phyloP scores from a whole-genome alignment of 2,113 vertebrate species.

The Gavialis gangeticus region DNA sequence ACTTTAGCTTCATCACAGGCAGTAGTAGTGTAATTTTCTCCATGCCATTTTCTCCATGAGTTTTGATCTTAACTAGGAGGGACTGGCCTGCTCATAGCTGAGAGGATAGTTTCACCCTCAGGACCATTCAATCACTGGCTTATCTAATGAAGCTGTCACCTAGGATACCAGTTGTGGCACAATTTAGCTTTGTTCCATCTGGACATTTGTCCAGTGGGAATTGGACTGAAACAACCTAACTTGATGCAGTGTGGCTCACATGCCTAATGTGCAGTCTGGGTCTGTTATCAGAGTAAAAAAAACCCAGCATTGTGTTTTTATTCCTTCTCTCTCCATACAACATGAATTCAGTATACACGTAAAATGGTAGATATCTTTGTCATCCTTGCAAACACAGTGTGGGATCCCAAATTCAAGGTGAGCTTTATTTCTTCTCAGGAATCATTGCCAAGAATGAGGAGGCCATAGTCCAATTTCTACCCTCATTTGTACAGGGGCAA shows the following conservation, averaged over 20 bases:
- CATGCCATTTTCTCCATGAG: background rate
- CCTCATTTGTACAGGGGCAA: background rate
- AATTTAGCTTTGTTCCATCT: background rate
- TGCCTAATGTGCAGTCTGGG: accelerated
- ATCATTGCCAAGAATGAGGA: background rate
- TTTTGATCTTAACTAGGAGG: background rate
- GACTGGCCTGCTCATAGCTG: accelerated
- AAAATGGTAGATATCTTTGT: background rate
- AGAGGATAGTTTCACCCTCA: accelerated
- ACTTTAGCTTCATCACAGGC: accelerated
- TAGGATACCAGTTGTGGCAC: accelerated
- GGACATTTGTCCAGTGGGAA: accelerated
- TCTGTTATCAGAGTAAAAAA: background rate
- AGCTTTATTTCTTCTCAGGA: background rate
- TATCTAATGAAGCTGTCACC: background rate
- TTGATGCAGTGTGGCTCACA: background rate
- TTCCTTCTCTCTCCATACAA: accelerated
- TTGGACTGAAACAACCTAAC: accelerated
- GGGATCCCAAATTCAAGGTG: background rate
- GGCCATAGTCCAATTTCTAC: background rate
- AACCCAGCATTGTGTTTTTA: background rate
- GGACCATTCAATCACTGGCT: background rate
- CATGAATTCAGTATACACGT: background rate
- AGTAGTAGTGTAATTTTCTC: background rate
- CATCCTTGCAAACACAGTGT: background rate